These are phyloP conservation scores for Eremophila alpestris DNA, from an alignment of 2,797 vertebrate genomes.

Conservation along the genomic window DNA sequence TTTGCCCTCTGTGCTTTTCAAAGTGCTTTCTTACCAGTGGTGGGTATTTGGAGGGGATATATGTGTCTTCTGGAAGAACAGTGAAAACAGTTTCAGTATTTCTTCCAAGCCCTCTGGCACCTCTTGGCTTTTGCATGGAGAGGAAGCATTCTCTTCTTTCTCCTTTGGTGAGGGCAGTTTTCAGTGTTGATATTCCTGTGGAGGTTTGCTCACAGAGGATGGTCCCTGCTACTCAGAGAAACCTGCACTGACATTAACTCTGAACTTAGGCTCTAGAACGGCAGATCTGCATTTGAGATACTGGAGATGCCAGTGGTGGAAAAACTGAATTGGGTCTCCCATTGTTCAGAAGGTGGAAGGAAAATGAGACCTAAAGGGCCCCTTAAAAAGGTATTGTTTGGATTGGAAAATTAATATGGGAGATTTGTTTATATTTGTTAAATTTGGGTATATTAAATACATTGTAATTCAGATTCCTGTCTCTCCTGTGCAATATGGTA, in stretches of 20 bases:
- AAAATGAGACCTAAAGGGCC: background rate
- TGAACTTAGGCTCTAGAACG: background rate
- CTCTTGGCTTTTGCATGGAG: background rate
- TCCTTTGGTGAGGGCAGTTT: background rate
- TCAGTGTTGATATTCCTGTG: fast-evolving
- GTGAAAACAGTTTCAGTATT: background rate
- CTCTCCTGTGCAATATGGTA: background rate
- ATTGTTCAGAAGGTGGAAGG: background rate
- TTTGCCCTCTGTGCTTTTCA: background rate
- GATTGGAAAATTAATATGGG: background rate
- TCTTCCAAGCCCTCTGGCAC: background rate
- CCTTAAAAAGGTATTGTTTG: background rate
- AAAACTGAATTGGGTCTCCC: background rate
- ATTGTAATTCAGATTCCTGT: background rate
- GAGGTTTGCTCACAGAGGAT: background rate
- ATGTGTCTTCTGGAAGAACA: background rate
- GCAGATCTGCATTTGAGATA: background rate
- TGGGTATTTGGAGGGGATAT: background rate
- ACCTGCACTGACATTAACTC: background rate
- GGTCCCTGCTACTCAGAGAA: background rate
- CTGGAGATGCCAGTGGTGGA: background rate
- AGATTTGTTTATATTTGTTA: background rate
- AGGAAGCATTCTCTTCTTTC: background rate
- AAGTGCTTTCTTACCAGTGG: background rate
- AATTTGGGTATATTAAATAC: background rate